Conservation (phyloP, 1,140 invertebrate genomes). For the Chymomyza costata region DNA sequence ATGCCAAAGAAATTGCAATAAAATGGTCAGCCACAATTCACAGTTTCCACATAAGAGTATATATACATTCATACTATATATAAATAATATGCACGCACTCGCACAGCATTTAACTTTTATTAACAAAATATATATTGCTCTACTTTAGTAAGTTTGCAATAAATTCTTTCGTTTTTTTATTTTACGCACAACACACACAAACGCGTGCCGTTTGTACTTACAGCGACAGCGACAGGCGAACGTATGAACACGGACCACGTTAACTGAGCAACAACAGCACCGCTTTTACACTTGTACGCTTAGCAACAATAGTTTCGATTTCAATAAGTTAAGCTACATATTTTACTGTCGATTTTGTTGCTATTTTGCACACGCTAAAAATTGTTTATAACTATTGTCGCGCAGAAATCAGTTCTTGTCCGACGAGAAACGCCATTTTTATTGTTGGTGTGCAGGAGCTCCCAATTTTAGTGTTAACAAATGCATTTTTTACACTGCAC, state of each 20-base stretch:
- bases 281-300: too few species aligned
- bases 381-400: slow-evolving; percentile 33
- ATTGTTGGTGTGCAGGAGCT: slow-evolving; percentile 31
- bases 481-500: slow-evolving; percentile 6
- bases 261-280: slow-evolving; percentile 14
- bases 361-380: slow-evolving; percentile 14
- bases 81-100: too few species aligned
- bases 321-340: slow-evolving; percentile 28
- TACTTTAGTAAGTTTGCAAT: slow-evolving; percentile 27
- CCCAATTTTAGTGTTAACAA: slow-evolving; percentile 22
- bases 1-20: slow-evolving; percentile 37
- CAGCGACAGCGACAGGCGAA: slow-evolving; percentile 23
- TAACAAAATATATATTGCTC: too few species aligned
- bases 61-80: too few species aligned
- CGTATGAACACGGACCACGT: slow-evolving; percentile 19
- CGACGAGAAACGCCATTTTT: slow-evolving; percentile 53
- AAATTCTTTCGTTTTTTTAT: slow-evolving; percentile 38
- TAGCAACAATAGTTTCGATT: slow-evolving; percentile 16
- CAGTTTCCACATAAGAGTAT: neutral
- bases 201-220: slow-evolving; percentile 37
- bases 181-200: slow-evolving; percentile 38
- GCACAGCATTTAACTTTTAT: too few species aligned
- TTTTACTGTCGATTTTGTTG: slow-evolving; percentile 12
- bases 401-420: slow-evolving; percentile 40
- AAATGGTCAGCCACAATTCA: slow-evolving; percentile 23